Evolutionary conservation across 1,140 invertebrate species (phyloP).

Genomic region (Diachasmimorpha longicaudata): DNA sequence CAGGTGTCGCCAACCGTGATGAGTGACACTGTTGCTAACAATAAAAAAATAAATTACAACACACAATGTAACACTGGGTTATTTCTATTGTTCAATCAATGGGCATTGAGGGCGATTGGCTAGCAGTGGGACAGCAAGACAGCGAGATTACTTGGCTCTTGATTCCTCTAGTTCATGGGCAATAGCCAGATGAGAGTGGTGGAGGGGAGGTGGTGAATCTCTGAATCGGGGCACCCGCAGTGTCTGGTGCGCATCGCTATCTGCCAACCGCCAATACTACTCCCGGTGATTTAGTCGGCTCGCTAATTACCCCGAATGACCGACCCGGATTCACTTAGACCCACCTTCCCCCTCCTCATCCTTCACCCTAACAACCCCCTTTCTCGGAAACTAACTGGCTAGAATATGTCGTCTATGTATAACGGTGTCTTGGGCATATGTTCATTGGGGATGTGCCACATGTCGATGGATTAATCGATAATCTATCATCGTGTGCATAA

Average conservation of each 20-base stretch:
- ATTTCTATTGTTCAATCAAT: constrained; percentile 48
- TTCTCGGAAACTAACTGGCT: not conserved
- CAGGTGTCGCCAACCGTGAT: not conserved
- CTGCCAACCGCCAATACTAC: constrained; percentile 46
- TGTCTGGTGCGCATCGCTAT: constrained; percentile 39
- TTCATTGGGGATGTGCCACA: not conserved
- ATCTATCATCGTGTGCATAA: not conserved
- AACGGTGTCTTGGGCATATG: constrained; percentile 4
- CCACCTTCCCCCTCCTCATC: not conserved
- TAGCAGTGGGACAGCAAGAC: constrained; percentile 15
- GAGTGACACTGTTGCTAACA: not conserved
- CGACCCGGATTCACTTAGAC: constrained; percentile 46
- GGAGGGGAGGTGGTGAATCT: constrained; percentile 30
- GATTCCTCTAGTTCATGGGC: constrained; percentile 16
- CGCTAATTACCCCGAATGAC: constrained; percentile 53
- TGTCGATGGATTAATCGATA: not conserved
- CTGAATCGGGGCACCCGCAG: constrained; percentile 38
- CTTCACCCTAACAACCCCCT: too few relatives aligned
- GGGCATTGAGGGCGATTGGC: constrained; percentile 42
- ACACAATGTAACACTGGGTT: not conserved
- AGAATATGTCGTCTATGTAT: not conserved
- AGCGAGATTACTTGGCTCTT: not conserved
- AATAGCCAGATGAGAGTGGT: not conserved
- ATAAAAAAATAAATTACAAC: not conserved
- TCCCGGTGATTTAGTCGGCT: constrained; percentile 48